Base-by-base conservation (phyloP, 2,113 vertebrate genomes). In the Hypocryptadius cinnamomeus region DNA sequence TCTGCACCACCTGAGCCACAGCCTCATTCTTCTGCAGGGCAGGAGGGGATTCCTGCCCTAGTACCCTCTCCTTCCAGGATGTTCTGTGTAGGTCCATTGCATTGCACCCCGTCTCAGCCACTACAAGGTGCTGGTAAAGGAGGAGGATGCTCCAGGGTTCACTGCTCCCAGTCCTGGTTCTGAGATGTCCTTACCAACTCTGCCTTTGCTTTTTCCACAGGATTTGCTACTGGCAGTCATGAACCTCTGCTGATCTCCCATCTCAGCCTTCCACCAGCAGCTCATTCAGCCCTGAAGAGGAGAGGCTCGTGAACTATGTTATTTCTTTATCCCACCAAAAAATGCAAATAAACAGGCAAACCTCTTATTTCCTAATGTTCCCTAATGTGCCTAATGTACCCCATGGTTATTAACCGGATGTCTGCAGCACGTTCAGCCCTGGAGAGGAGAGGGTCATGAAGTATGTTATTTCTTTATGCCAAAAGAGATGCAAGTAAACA, bases 211-310 rank as follows among this genome's bases (percentile, higher is more conserved):
- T 87, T 85, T 78, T 40, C 48, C 68, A 15, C 28, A 59, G 35
- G 47, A 33, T 66, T 89, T 81, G 56, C 42, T 74, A 14, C 12
- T 15, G 61, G 35, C 21, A 47, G 30, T 45, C 31, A 18, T 20
- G 37, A 72, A 53, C 40, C 31, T 79, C 65, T 74, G 51, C 51
- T 81, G 47, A 19, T 85, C 60, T 79, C 48, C 68, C 68, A 64
- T 40, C 33, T 51, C n/a, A 76, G 35, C 53, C 40, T 89, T 76
- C 24, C 13, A 40, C 30, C 30, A 89, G 51, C n/a, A 70, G 33
- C 1, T 0, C 0, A 1, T 9, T 79, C 64, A 83, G 23, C 25
- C 40, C 50, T 3, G 3, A 65, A 73, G 37, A 39, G 19, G 25
- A 79, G 7, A 66, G 9, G 53, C n/a, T 80, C 5, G 3, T 30